A percentile compares a stretch with the other conserved stretches of the same genome.
Conservation (phyloP, 2,797 vertebrate genomes). For the Chanos chanos region DNA sequence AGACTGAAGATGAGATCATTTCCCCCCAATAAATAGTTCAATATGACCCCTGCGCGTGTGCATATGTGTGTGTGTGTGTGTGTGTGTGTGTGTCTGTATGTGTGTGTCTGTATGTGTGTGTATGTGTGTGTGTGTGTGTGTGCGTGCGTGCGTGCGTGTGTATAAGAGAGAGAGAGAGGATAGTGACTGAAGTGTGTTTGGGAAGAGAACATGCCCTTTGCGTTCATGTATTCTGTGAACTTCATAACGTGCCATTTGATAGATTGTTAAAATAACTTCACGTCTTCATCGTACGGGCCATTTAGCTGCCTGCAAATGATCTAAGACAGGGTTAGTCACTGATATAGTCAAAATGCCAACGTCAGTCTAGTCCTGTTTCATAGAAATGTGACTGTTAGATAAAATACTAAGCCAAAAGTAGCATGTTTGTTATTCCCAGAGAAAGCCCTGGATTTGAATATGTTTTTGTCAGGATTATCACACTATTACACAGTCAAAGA, state of each 20-base stretch:
- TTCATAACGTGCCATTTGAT: conserved; percentile 32
- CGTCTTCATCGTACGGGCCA: not conserved
- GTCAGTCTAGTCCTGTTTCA: too few relatives aligned
- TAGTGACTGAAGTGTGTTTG: not conserved
- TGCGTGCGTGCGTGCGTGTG: not conserved
- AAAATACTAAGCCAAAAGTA: too few relatives aligned
- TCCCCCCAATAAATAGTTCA: conserved; percentile 13
- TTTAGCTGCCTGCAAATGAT: too few relatives aligned
- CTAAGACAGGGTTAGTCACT: not conserved
- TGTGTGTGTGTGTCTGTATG: not conserved
- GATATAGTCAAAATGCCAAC: too few relatives aligned
- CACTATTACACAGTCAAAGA: too few relatives aligned
- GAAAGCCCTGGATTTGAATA: too few relatives aligned
- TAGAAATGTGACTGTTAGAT: too few relatives aligned
- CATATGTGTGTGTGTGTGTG: not conserved
- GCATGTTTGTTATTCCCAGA: too few relatives aligned
- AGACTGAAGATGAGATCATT: conserved; percentile 3
- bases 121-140: not conserved
- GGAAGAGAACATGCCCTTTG: conserved; percentile 20
- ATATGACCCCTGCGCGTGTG: conserved; percentile 5
- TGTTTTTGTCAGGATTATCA: too few relatives aligned
- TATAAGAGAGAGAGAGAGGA: not conserved
- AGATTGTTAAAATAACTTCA: conserved; percentile 12
- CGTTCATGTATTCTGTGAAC: conserved; percentile 13
- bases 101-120: not conserved